phyloP scores from a whole-genome alignment of 1,140 invertebrate species.

The Drosophila athabasca region DNA sequence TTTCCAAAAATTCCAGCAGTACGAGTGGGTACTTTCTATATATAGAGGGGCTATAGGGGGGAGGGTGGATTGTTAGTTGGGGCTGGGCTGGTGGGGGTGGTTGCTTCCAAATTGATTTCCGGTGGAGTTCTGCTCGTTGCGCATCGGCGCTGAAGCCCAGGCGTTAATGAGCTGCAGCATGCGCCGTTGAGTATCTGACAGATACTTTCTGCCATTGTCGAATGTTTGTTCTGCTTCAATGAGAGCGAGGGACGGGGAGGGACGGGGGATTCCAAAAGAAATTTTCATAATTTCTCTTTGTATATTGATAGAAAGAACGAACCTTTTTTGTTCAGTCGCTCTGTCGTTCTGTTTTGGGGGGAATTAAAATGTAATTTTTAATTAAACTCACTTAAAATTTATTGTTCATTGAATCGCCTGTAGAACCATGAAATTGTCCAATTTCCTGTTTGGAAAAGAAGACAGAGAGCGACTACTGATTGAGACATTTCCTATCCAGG shows the following conservation, averaged over 20 bases:
- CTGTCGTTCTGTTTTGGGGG: conserved; percentile 9
- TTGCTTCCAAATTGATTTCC: conserved; percentile 65
- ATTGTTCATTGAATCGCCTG: conserved; percentile 55
- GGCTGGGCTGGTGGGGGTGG: background rate
- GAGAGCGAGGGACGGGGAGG: conserved; percentile 14
- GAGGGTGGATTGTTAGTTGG: background rate
- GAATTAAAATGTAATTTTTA: conserved; percentile 78
- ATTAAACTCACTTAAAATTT: conserved; percentile 72
- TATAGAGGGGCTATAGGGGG: background rate
- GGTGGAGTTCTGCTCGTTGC: conserved; percentile 58
- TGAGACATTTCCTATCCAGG: conserved; percentile 30
- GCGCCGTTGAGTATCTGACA: conserved; percentile 60
- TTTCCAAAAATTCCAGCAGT: conserved; percentile 41
- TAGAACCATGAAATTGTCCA: conserved; percentile 70
- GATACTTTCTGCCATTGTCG: conserved; percentile 59
- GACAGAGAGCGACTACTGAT: background rate
- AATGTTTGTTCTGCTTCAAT: conserved; percentile 76
- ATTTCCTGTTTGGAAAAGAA: conserved; percentile 57
- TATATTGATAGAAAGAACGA: background rate
- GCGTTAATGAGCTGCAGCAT: conserved; percentile 81
- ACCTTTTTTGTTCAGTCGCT: conserved; percentile 6
- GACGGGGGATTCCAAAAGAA: conserved; percentile 7
- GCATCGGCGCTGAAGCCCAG: conserved; percentile 63
- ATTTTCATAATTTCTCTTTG: conserved; percentile 48
- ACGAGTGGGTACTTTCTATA: conserved; percentile 36